These are phyloP conservation scores for Malacosoma neustria DNA, from an alignment of 2,888 invertebrate species.

Conservation along the genomic window DNA sequence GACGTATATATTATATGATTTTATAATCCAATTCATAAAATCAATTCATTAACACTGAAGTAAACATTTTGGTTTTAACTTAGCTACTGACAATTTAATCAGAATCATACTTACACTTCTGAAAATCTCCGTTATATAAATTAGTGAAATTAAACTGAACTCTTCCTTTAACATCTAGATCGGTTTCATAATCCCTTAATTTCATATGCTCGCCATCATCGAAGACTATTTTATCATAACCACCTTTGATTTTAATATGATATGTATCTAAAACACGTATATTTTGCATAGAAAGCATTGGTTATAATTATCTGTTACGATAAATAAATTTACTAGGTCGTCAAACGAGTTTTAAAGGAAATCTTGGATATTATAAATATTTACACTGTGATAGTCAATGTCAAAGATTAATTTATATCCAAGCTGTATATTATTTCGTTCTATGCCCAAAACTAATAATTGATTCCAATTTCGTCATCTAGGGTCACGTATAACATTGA, in stretches of 20 bases:
- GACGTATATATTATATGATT: too few relatives aligned
- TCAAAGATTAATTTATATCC: neutral
- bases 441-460: too few relatives aligned
- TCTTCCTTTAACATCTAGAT: neutral
- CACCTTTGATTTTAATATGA: slow-evolving; percentile 1
- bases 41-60: too few relatives aligned
- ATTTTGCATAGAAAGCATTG: neutral
- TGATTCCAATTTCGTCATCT: too few relatives aligned
- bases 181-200: neutral
- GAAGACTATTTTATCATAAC: neutral
- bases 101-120: slow-evolving; percentile 9
- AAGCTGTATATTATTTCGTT: too few relatives aligned
- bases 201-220: neutral
- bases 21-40: neutral
- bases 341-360: neutral
- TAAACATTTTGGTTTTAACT: too few relatives aligned
- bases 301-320: neutral
- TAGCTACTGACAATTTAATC: slow-evolving; percentile 2
- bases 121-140: slow-evolving; percentile 8
- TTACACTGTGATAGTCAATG: neutral
- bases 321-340: neutral
- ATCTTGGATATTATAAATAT: neutral
- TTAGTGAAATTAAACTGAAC: neutral
- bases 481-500: too few relatives aligned
- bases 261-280: neutral